phyloP scores from a whole-genome alignment of 1,140 invertebrate genomes.

The Oscheius sp. region DNA sequence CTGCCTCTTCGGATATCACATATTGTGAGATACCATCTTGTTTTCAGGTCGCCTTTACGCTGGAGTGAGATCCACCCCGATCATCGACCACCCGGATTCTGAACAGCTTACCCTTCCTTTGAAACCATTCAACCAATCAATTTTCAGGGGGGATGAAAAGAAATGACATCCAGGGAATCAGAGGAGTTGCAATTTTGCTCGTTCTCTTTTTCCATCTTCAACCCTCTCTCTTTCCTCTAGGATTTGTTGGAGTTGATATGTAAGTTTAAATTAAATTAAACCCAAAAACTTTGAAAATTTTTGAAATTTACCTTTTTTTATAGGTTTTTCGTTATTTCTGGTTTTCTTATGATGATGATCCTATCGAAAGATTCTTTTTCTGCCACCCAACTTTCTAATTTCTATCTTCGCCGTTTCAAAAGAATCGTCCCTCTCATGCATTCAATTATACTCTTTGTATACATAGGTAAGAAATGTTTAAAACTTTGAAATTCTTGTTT shows the following conservation, averaged over 20 bases:
- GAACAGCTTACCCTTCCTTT: too few species aligned
- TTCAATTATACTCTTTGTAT: constrained; percentile 32
- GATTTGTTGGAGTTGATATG: constrained; percentile 50
- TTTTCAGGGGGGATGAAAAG: constrained; percentile 1
- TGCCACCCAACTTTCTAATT: neutral
- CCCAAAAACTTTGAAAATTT: too few species aligned
- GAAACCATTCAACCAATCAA: too few species aligned
- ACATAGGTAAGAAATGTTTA: neutral
- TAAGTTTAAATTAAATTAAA: constrained; percentile 20
- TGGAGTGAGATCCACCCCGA: too few species aligned
- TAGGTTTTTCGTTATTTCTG: constrained; percentile 52
- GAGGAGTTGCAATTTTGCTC: constrained; percentile 42
- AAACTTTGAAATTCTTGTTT: neutral
- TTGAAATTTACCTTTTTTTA: too few species aligned
- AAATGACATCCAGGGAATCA: constrained; percentile 44
- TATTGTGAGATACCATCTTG: too few species aligned
- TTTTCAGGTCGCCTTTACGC: too few species aligned
- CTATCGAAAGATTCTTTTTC: constrained; percentile 12
- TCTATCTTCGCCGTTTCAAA: constrained; percentile 42
- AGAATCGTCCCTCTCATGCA: constrained; percentile 50
- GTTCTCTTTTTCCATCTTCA: constrained; percentile 49
- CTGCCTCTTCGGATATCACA: too few species aligned
- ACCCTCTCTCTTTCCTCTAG: constrained; percentile 39
- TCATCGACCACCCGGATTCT: too few species aligned
- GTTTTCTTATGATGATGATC: constrained; percentile 47